phyloP scores from a whole-genome alignment of 2,888 invertebrate genomes.

The Acleris laterana region DNA sequence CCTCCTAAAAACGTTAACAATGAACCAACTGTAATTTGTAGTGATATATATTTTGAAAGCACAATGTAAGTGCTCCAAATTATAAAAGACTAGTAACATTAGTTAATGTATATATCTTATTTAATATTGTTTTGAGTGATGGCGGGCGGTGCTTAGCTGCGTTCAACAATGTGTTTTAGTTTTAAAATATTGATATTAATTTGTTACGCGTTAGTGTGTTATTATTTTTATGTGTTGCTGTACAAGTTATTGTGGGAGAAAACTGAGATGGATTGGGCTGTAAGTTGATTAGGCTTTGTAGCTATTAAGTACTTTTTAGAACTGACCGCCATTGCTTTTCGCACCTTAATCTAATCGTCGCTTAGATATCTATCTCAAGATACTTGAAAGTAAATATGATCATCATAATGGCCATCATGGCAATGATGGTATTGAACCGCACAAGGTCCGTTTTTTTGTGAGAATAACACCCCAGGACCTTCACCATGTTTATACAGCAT shows the following conservation, averaged over 20 bases:
- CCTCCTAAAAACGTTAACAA: conserved; percentile 34
- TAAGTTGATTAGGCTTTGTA: neutral
- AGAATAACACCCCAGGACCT: no score
- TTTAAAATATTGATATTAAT: conserved; percentile 37
- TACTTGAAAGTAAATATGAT: no score
- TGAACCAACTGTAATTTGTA: conserved; percentile 34
- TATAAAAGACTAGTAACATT: conserved; percentile 35
- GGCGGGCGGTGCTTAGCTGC: conserved; percentile 17
- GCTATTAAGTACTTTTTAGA: no score
- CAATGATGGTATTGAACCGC: no score
- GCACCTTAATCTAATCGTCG: no score
- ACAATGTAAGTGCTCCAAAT: conserved; percentile 37
- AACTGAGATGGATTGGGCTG: conserved; percentile 25
- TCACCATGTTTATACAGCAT: neutral
- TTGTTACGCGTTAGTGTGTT: conserved; percentile 33
- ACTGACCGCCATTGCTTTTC: no score
- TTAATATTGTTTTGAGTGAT: conserved; percentile 36
- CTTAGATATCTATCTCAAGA: no score
- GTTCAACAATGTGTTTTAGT: conserved; percentile 29
- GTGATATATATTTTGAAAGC: conserved; percentile 36
- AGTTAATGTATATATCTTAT: conserved; percentile 38
- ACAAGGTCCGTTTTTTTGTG: no score
- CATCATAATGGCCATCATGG: no score
- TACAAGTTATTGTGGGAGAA: conserved; percentile 26
- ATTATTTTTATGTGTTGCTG: conserved; percentile 31